A percentile compares a stretch with the other conserved stretches of the same genome.
Conservation (phyloP, 2,888 invertebrate species). For the Rhabditophanes sp. region DNA sequence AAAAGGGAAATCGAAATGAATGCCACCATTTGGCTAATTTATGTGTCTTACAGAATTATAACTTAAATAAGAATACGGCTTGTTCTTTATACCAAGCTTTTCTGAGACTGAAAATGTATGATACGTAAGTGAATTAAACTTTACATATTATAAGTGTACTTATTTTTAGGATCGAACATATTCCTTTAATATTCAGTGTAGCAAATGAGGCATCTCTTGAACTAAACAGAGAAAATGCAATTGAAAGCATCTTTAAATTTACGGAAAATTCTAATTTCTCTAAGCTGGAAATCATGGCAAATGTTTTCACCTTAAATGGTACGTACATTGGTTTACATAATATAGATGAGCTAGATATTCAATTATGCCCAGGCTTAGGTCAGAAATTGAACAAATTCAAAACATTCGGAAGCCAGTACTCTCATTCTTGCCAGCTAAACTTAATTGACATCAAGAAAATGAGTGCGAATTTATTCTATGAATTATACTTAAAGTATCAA, state of each 20-base stretch:
- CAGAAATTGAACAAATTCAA: constrained; percentile 32
- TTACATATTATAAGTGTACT: no score
- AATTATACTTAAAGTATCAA: constrained; percentile 50
- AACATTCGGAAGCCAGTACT: constrained; percentile 45
- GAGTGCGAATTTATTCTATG: constrained; percentile 47
- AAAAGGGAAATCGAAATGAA: constrained; percentile 6
- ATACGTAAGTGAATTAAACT: no score
- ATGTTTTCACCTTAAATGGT: constrained; percentile 43
- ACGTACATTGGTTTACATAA: constrained; percentile 41
- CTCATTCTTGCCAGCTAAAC: constrained; percentile 13
- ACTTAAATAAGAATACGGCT: constrained; percentile 20
- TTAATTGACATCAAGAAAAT: constrained; percentile 11
- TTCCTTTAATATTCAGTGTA: constrained; percentile 1
- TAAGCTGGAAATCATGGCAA: constrained; percentile 38
- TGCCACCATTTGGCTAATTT: constrained; percentile 55
- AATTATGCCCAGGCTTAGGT: constrained; percentile 40
- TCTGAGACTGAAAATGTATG: constrained; percentile 10
- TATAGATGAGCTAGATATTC: constrained; percentile 39
- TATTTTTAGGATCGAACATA: constrained; percentile 6
- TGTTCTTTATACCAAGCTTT: constrained; percentile 15
- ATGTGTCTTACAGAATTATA: constrained; percentile 52
- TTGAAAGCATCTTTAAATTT: constrained; percentile 18
- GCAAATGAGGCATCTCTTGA: constrained; percentile 29
- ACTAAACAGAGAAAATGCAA: constrained; percentile 22
- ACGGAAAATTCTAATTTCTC: constrained; percentile 9